Conservation (phyloP, 2,113 vertebrate species). For the Cromileptes altivelis region DNA sequence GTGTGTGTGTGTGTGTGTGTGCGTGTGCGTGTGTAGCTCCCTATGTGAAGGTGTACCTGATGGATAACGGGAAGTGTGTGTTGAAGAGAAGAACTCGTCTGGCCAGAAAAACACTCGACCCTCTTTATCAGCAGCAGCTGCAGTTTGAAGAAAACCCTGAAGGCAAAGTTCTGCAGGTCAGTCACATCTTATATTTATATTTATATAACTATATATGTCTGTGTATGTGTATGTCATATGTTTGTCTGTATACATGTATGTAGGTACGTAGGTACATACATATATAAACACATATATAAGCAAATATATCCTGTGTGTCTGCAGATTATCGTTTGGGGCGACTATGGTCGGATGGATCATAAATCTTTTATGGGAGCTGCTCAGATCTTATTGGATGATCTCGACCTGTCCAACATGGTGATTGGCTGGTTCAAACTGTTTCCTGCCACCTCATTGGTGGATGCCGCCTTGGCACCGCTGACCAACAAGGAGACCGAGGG, state of each 20-base stretch:
- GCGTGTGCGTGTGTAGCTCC: slow-evolving; percentile 85
- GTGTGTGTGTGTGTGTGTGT: slow-evolving; percentile 8
- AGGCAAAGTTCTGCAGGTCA: slow-evolving; percentile 94
- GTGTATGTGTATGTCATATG: background rate
- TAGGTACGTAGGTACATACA: background rate
- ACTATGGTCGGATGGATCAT: slow-evolving; percentile 99
- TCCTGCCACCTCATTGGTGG: slow-evolving; percentile 96
- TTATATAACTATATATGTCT: too few species aligned
- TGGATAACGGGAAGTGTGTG: slow-evolving; percentile 97
- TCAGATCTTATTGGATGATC: slow-evolving; percentile 97
- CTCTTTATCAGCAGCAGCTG: slow-evolving; percentile 97
- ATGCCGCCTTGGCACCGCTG: slow-evolving; percentile 96
- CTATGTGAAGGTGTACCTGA: slow-evolving; percentile 97
- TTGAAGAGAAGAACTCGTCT: slow-evolving; percentile 98
- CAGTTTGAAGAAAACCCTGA: slow-evolving; percentile 97
- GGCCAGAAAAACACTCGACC: slow-evolving; percentile 96
- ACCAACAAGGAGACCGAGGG: slow-evolving; percentile 95
- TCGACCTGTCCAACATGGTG: slow-evolving; percentile 98
- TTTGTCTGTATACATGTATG: background rate
- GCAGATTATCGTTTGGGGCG: slow-evolving; percentile 99
- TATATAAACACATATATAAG: too few species aligned
- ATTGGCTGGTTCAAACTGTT: slow-evolving; percentile 99
- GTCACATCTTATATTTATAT: too few species aligned
- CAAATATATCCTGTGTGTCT: background rate
- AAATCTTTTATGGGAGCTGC: slow-evolving; percentile 99